Conservation (phyloP, 1,140 invertebrate genomes). For the Caenorhabditis briggsae region DNA sequence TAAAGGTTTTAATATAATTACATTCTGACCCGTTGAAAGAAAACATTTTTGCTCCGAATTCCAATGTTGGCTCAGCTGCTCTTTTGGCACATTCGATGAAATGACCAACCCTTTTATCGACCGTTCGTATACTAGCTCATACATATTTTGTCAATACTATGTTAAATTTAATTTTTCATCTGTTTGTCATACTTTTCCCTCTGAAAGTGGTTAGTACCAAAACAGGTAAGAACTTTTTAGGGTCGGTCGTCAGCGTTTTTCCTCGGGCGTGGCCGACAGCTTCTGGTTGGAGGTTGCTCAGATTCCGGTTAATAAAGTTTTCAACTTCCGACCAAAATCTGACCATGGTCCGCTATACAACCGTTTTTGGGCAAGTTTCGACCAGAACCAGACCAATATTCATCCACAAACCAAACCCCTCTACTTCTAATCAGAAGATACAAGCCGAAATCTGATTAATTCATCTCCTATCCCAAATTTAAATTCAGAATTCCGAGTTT, state of each 20-base stretch:
- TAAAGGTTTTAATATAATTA: too few relatives aligned
- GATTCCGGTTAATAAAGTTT: too few relatives aligned
- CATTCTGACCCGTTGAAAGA: not conserved
- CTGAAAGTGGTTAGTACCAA: not conserved
- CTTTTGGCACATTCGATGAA: not conserved
- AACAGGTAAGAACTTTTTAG: not conserved
- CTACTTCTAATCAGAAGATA: too few relatives aligned
- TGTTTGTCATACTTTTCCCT: not conserved
- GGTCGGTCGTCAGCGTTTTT: too few relatives aligned
- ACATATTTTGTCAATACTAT: not conserved
- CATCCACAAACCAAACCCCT: too few relatives aligned
- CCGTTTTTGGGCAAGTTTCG: too few relatives aligned
- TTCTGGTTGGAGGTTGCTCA: too few relatives aligned
- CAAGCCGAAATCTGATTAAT: too few relatives aligned
- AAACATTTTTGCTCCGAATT: not conserved
- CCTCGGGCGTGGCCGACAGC: too few relatives aligned
- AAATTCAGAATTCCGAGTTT: constrained; percentile 14
- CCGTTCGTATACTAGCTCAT: not conserved
- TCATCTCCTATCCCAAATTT: not conserved
- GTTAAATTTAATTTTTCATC: not conserved
- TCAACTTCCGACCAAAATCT: too few relatives aligned
- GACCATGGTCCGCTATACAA: too few relatives aligned
- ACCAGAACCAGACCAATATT: too few relatives aligned
- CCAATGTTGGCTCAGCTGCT: not conserved
- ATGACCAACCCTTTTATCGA: constrained; percentile 8